Base-by-base conservation (phyloP, 2,888 invertebrate genomes). In the Drosophila algonquin region DNA sequence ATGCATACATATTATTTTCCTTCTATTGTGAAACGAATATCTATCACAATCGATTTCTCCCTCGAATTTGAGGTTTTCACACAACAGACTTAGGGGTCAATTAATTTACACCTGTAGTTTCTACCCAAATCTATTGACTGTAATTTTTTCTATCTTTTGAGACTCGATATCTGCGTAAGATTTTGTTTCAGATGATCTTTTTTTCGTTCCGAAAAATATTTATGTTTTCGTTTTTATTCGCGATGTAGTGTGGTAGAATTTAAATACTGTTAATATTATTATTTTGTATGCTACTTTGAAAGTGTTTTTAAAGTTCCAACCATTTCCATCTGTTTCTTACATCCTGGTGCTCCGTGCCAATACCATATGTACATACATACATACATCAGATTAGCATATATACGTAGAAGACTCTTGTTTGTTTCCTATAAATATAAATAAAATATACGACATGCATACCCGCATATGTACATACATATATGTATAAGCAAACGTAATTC, bases 261-360 rank as follows among this genome's bases (percentile, higher is more conserved):
- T 30, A 27, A 48, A 63, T 27, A 40, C 16, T 27, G 48, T 35
- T 63, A 27, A 10, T 48, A 47, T 40, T 21, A 47, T 46, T 60
- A 62, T 64, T 47, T 64, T 64, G 14, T n/a, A 40, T 40, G 40
- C 14, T n/a, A 40, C 14, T 35, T 53, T 46, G 27, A 51, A 68
- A 69, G 77, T 76, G 64, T 77, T 76, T 72, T 58, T 74, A 63
- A 53, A 71, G 40, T 30, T 64, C 40, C 44, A 58, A 30, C 44
- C 48, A 32, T 70, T 48, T 64, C 60, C 46, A 46, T 63, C 53
- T 67, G 53, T 40, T 48, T 47, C 32, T 50, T 48, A 75, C 35
- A 56, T 51, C 56, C 53, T 55, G 1, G 40, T 40, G 14, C 40
- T 40, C 40, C n/a, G 40, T 5, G 14, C 40, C 40, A 35, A 44